Percentiles rank a stretch among this genome's conserved stretches.
phyloP scores from a whole-genome alignment of 2,113 vertebrate genomes.

The Antechinus stuartii region DNA sequence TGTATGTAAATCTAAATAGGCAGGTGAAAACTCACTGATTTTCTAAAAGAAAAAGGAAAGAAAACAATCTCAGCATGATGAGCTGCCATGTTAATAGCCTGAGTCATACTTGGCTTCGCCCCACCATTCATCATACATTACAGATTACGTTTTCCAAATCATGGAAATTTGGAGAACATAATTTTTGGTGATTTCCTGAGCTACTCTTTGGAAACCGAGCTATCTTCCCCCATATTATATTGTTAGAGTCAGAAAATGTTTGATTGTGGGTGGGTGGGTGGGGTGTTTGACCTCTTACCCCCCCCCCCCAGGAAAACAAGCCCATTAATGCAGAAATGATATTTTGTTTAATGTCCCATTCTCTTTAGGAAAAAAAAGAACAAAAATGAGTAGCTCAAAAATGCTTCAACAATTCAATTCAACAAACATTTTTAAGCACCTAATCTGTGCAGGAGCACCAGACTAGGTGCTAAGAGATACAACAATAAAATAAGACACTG shows the following conservation, averaged over 20 bases:
- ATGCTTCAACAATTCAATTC: not conserved
- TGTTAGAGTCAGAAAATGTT: not conserved
- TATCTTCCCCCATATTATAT: not conserved
- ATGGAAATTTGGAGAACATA: rapidly evolving
- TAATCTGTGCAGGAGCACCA: not conserved
- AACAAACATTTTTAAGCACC: not conserved
- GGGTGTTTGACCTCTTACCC: not conserved
- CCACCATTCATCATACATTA: rapidly evolving
- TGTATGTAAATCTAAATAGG: slow-evolving; percentile 27
- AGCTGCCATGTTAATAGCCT: rapidly evolving
- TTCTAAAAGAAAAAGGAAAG: slow-evolving; percentile 26
- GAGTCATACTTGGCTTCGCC: not conserved
- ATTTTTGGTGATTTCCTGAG: not conserved
- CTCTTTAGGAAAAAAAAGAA: not conserved
- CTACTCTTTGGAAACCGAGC: not conserved
- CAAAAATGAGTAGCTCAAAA: slow-evolving; percentile 1
- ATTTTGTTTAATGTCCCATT: not conserved
- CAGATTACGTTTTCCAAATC: rapidly evolving
- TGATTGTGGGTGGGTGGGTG: not conserved
- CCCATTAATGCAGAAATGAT: not conserved
- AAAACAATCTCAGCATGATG: not conserved
- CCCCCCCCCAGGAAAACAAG: not conserved
- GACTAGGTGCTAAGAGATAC: not conserved
- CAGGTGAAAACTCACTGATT: slow-evolving; percentile 46
- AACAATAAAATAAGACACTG: not conserved